Conservation (phyloP, 2,797 vertebrate genomes). For the Saxicola maurus region DNA sequence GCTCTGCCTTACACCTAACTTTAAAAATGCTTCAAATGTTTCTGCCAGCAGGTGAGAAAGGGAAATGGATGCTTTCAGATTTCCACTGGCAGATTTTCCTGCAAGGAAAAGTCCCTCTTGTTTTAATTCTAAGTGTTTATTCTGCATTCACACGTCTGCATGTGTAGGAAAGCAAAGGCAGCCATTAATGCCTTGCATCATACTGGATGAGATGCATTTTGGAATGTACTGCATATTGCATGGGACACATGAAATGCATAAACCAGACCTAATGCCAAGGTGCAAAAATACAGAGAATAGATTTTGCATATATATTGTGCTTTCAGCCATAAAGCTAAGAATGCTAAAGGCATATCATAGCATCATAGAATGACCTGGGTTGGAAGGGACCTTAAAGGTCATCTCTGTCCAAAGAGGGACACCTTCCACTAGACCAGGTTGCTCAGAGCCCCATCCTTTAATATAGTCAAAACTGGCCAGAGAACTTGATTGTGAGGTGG, state of each 20-base stretch:
- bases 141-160: not conserved
- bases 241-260: slow-evolving; percentile 2
- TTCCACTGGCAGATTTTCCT: not conserved
- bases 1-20: not conserved
- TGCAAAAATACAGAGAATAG: not conserved
- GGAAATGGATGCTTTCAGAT: not conserved
- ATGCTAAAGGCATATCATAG: not conserved
- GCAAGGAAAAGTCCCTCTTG: not conserved
- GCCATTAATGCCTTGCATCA: not conserved
- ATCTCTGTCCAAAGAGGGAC: not conserved
- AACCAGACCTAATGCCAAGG: not conserved
- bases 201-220: not conserved
- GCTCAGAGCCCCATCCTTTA: not conserved
- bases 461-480: not conserved
- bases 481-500: not conserved
- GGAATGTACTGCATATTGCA: slow-evolving; percentile 18
- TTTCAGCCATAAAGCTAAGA: not conserved
- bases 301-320: not conserved
- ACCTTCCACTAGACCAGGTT: not conserved
- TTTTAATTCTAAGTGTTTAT: not conserved
- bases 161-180: not conserved
- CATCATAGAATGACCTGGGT: not conserved
- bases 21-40: not conserved
- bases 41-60: not conserved
- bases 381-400: not conserved